Base-by-base conservation (phyloP, 2,888 invertebrate genomes). In the Hipparchia semele region DNA sequence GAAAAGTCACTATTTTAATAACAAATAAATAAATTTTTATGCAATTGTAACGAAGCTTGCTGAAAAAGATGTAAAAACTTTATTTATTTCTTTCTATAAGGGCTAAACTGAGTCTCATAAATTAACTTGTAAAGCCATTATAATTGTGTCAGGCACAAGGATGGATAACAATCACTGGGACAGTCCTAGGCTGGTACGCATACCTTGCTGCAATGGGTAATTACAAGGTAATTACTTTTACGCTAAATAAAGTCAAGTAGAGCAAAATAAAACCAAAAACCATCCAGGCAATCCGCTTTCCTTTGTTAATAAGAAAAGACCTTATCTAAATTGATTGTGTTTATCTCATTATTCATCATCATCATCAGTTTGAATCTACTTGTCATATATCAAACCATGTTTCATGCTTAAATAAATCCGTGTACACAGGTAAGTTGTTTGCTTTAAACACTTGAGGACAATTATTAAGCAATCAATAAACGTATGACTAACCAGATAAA, bases 331-430 rank as follows among this genome's bases (percentile, higher is more conserved):
- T 13, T 53, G 56, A 13, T 56, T 58, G 39, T 13, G 53, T 12
- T 66, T 56, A 67, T 67, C 56, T 23, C 23, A 23, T 23, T 23
- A 23, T 23, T 23, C 23, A 23, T 23, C 23, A 23, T 23, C 23
- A 23, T 23, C 23, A 23, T 23, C 23, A 23, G 23, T 23, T 23
- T 23, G 23, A 23, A 23, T 23, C 23, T 33, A 65, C 12, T 54
- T 10, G 45, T 23, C 23, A 23, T 23, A 23, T 58, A 45, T 56
- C 67, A 67, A 65, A 67, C 46, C 58, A 58, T 46, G 67, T 56
- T 58, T 58, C 56, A 67, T 67, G 67, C 58, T 67, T 6, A 67
- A 67, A 46, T 33, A 53, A 65, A 65, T 23, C 53, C 51, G 62
- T 62, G 53, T 56, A 45, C 45, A 54, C 12, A 45, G 45, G 53